phyloP scores from a whole-genome alignment of 2,888 invertebrate species.

The Mactromeris polynyma region DNA sequence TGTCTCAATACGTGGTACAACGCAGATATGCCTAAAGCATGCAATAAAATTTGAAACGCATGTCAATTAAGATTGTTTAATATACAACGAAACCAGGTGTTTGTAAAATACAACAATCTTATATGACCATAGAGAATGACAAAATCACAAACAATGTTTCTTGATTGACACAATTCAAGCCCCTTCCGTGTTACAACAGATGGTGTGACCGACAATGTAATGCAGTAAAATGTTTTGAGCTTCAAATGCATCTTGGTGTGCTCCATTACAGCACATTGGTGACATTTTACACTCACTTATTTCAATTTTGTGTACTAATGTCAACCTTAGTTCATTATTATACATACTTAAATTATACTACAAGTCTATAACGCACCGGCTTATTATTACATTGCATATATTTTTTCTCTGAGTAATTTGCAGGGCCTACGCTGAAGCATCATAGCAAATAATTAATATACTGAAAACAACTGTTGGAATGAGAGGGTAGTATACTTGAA shows the following conservation, averaged over 20 bases:
- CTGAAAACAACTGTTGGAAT: no score
- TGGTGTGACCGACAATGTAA: not conserved
- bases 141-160: not conserved
- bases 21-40: slow-evolving; percentile 3
- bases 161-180: not conserved
- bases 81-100: not conserved
- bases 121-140: not conserved
- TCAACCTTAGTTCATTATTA: no score
- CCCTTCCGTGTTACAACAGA: not conserved
- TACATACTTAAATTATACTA: no score
- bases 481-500: no score
- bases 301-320: no score
- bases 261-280: not conserved
- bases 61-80: slow-evolving; percentile 2
- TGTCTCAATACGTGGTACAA: not conserved
- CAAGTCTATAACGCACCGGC: no score
- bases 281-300: no score
- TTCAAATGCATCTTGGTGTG: not conserved
- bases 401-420: no score
- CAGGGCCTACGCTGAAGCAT: no score
- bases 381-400: no score
- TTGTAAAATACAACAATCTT: not conserved
- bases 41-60: slow-evolving; percentile 6
- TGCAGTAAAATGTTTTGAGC: not conserved
- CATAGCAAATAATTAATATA: no score